phyloP scores from a whole-genome alignment of 2,113 vertebrate genomes.

The Limanda limanda region DNA sequence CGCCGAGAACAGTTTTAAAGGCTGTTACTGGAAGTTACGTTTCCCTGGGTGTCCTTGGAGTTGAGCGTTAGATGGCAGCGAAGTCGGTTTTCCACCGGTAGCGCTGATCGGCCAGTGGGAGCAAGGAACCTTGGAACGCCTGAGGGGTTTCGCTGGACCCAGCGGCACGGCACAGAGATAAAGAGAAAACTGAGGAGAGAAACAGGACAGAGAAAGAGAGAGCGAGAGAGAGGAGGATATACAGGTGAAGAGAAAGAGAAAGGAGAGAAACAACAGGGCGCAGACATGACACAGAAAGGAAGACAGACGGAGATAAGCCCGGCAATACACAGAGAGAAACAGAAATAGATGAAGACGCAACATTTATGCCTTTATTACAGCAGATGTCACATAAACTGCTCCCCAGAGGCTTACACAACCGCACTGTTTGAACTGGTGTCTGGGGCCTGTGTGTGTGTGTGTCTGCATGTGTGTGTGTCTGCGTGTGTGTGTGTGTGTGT shows the following conservation, averaged over 20 bases:
- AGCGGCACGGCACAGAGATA: constrained; percentile 1
- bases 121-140: not conserved
- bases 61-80: constrained; percentile 51
- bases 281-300: not conserved
- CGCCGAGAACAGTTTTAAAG: not conserved
- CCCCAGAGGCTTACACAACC: constrained; percentile 54
- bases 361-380: constrained; percentile 22
- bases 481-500: constrained; percentile 30
- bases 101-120: constrained; percentile 6
- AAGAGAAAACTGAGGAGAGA: constrained; percentile 5
- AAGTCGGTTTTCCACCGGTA: constrained; percentile 49
- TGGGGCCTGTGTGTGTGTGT: constrained; percentile 32
- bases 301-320: not conserved
- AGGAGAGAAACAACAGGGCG: not conserved
- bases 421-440: constrained; percentile 32
- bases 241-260: too few relatives aligned
- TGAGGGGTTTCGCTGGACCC: not conserved
- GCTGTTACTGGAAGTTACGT: constrained; percentile 10
- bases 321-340: not conserved
- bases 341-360: constrained; percentile 22
- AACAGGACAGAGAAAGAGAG: not conserved
- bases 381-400: constrained; percentile 37
- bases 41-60: constrained; percentile 29
- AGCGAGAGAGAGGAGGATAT: not conserved
- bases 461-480: constrained; percentile 31